Base-by-base conservation (phyloP, 2,888 invertebrate species). In the Hemithea aestivaria region DNA sequence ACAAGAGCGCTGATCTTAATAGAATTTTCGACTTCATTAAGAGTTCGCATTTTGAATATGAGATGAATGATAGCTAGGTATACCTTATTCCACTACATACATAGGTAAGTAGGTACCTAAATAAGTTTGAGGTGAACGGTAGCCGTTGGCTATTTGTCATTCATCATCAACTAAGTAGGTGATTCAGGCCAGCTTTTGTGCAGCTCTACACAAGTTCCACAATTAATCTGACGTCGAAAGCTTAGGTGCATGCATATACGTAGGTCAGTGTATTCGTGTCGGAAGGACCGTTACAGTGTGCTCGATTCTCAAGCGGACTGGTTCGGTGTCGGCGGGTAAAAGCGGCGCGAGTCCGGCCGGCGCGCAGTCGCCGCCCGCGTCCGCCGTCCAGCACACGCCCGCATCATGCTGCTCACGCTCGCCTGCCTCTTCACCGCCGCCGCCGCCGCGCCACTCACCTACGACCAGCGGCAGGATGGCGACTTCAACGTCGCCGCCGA, bases 391-490 rank as follows among this genome's bases (percentile, higher is more conserved):
- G 58, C 57, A 51, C 75, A 73, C 78, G 74, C 83, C 83, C 70
- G 81, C 70, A 66, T 52, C 59, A 84, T 84, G 76, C 41, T 75
- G 45, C 53, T 78, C 41, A 47, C 66, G 35, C 44, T 78, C 45
- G 56, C 61, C 43, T 71, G 65, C 45, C 45, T 75, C 24, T 37
- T 82, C 40, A 66, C 66, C 35, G 58, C 60, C 41, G 71, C 65
- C 46, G 68, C 68, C 51, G 67, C 75, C 49, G 68, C 73, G 7
- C 78, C 87, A 25, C 62, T 66, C 27, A 67, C 61, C 23, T 91
- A 90, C 79, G 91, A 95, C 68, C 93, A 94, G 63, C 88, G 93
- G 0, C 94, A 95, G 69, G 92, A 93, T 38, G 94, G 95, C n/a
- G 90, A 91, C 1, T 67, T 89, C 46, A 94, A 95, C 71, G 88